Evolutionary conservation across 2,888 invertebrate genomes (phyloP).

Genomic region (Lepidonotus clava): DNA sequence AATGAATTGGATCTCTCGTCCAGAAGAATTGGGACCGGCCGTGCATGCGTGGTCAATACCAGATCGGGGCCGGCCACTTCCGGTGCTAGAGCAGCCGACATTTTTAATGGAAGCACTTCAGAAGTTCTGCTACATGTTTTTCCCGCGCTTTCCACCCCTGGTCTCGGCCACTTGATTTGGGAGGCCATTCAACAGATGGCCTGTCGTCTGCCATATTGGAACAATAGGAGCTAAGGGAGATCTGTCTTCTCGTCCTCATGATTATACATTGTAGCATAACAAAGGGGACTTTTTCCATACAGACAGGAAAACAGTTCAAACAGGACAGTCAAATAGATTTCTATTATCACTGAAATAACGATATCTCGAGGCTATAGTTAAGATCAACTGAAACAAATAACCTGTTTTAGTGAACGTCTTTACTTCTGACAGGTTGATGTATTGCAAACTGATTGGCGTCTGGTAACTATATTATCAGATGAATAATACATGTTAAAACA

Average conservation of each 20-base stretch:
- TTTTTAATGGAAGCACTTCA: conserved; percentile 44
- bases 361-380: neutral
- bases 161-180: neutral
- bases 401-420: neutral
- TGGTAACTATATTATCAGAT: neutral
- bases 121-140: conserved; percentile 11
- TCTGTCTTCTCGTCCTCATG: too few species aligned
- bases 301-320: too few species aligned
- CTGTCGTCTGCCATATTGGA: neutral
- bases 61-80: conserved; percentile 43
- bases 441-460: neutral
- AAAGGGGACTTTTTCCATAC: too few species aligned
- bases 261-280: too few species aligned
- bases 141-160: neutral
- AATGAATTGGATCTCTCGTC: conserved; percentile 32
- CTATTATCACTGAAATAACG: neutral
- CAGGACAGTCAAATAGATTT: too few species aligned
- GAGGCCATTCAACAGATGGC: conserved; percentile 21
- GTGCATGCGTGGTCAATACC: conserved; percentile 34
- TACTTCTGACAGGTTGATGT: neutral
- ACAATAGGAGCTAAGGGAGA: too few species aligned
- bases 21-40: neutral
- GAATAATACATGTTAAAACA: neutral
- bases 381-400: neutral
- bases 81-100: neutral